These are phyloP conservation scores for Coelinius sp. DNA, from an alignment of 2,888 invertebrate species.

Conservation along the genomic window DNA sequence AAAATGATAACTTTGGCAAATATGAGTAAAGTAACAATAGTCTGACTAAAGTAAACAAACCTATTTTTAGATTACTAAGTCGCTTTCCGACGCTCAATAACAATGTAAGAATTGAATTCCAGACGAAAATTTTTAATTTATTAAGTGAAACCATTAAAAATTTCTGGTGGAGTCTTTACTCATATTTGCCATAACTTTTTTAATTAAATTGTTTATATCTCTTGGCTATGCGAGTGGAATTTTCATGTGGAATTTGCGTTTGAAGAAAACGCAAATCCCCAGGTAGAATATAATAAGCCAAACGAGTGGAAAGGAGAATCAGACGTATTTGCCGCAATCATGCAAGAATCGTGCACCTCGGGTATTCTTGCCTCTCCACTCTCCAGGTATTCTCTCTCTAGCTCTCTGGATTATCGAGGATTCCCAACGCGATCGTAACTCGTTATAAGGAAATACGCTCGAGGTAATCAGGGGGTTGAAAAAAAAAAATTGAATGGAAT, in stretches of 20 bases:
- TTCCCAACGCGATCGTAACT: constrained; percentile 37
- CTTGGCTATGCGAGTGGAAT: constrained; percentile 4
- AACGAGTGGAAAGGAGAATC: constrained; percentile 6
- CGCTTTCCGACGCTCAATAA: too few species aligned
- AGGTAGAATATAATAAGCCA: constrained; percentile 29
- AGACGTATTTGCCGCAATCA: constrained; percentile 34
- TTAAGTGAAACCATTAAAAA: constrained; percentile 18
- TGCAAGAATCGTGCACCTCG: constrained; percentile 31
- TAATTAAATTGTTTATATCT: neutral
- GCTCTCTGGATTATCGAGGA: constrained; percentile 29
- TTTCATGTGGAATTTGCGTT: constrained; percentile 17
- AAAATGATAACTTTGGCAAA: too few species aligned
- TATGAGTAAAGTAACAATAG: too few species aligned
- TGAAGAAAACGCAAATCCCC: constrained; percentile 8
- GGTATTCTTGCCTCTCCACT: neutral
- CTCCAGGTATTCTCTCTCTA: constrained; percentile 6
- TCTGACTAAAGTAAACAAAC: too few species aligned
- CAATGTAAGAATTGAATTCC: too few species aligned
- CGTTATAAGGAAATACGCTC: constrained; percentile 30
- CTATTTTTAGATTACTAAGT: too few species aligned
- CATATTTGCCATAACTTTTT: too few species aligned
- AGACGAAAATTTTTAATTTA: too few species aligned
- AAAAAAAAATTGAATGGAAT: constrained; percentile 21
- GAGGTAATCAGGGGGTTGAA: constrained; percentile 28
- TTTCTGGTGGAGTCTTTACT: too few species aligned